Conservation (phyloP, 2,113 vertebrate genomes). For the Lonchura striata region DNA sequence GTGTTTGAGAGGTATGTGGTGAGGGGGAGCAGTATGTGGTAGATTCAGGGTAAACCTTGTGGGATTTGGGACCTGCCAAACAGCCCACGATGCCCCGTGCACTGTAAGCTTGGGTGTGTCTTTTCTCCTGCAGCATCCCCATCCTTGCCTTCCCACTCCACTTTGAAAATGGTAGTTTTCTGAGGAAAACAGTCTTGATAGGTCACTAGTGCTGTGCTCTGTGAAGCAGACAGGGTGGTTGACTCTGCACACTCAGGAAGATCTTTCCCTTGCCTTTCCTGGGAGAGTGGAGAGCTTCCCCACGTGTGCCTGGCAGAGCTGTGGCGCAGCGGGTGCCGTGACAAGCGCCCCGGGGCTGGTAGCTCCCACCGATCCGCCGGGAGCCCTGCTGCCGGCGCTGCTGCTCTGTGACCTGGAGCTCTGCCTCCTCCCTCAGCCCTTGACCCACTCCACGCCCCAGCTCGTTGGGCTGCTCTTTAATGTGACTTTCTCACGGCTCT, state of each 20-base stretch:
- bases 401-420: not conserved
- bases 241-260: not conserved
- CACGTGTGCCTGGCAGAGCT: accelerated
- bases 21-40: not conserved
- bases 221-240: not conserved
- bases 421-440: not conserved
- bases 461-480: not conserved
- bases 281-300: accelerated
- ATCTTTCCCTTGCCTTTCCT: not conserved
- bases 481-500: not conserved
- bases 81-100: accelerated
- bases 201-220: not conserved
- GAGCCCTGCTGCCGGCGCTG: not conserved
- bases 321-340: not conserved
- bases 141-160: accelerated
- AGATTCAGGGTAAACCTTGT: not conserved
- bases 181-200: not conserved
- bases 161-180: accelerated
- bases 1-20: not conserved
- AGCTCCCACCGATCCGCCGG: not conserved
- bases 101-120: accelerated
- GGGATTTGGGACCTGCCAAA: not conserved
- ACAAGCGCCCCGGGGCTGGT: not conserved
- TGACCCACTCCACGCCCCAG: not conserved
- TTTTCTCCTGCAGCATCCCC: not conserved